Percentiles rank a stretch among this genome's conserved stretches.
phyloP scores from a whole-genome alignment of 2,888 invertebrate genomes.

The Coleophora deauratella region DNA sequence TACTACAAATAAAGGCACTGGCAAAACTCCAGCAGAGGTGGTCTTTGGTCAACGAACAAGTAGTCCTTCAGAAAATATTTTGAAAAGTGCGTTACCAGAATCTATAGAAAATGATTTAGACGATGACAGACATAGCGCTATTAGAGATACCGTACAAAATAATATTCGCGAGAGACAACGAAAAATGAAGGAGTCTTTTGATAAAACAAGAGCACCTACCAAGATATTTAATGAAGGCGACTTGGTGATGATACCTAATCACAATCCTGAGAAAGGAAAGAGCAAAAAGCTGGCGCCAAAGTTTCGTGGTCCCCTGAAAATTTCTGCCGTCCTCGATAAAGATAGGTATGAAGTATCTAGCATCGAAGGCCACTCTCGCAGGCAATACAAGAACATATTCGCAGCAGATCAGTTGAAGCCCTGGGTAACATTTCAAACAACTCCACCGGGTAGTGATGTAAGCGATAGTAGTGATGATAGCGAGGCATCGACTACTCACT shows the following conservation, averaged over 20 bases:
- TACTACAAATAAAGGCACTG: constrained; percentile 2
- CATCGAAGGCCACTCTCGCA: not conserved
- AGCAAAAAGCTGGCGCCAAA: constrained; percentile 11
- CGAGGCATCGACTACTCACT: too few species aligned
- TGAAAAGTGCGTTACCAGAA: too few species aligned
- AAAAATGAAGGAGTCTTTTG: not conserved
- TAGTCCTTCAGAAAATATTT: not conserved
- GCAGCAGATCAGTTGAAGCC: not conserved
- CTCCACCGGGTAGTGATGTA: not conserved
- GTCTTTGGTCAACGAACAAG: not conserved
- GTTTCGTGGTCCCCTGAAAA: constrained; percentile 4
- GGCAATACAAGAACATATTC: not conserved
- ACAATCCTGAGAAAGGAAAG: constrained; percentile 7
- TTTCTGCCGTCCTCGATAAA: not conserved
- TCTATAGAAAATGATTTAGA: too few species aligned
- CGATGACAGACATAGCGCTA: not conserved
- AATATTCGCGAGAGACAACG: not conserved
- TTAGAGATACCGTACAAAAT: not conserved
- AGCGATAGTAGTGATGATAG: not conserved
- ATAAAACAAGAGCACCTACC: not conserved
- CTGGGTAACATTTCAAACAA: not conserved
- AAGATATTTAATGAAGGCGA: not conserved
- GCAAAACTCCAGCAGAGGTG: not conserved
- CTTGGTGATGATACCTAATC: constrained; percentile 10
- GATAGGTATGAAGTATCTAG: too few species aligned